These are phyloP conservation scores for Pachycephus smyrnensis DNA, from an alignment of 2,888 invertebrate species.

Conservation along the genomic window DNA sequence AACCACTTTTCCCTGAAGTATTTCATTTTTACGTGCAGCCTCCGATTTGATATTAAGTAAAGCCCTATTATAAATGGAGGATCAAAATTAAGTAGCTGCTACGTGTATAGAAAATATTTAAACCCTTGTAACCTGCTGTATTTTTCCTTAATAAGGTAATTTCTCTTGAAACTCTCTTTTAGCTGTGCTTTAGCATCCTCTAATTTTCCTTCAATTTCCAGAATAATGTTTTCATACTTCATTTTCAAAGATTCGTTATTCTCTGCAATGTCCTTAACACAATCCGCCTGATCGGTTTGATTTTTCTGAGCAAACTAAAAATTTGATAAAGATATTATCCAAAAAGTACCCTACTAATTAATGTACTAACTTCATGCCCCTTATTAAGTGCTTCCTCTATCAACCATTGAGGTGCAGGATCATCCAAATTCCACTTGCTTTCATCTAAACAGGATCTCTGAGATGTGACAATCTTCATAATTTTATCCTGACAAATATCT, in stretches of 20 bases:
- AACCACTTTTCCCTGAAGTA: conserved; percentile 40
- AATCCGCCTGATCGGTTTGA: conserved; percentile 3
- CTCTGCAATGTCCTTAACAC: background rate
- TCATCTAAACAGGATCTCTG: too few species aligned
- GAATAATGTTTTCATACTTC: conserved; percentile 35
- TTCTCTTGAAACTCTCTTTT: conserved; percentile 30
- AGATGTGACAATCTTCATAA: too few species aligned
- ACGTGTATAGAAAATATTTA: background rate
- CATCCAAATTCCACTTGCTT: conserved; percentile 23
- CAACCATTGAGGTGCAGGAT: conserved; percentile 44
- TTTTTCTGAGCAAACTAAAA: conserved; percentile 1
- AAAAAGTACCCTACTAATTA: background rate
- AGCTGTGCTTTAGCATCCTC: conserved; percentile 27
- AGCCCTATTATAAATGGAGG: conserved; percentile 18
- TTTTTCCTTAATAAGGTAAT: conserved; percentile 31
- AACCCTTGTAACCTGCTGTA: conserved; percentile 31
- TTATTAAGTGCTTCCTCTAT: conserved; percentile 42
- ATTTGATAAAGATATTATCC: background rate
- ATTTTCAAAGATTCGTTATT: conserved; percentile 18
- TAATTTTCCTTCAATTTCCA: conserved; percentile 37
- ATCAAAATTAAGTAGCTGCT: background rate
- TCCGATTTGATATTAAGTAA: conserved; percentile 30
- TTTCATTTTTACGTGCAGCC: conserved; percentile 35
- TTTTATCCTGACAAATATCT: too few species aligned
- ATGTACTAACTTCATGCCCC: conserved; percentile 8